Evolutionary conservation across 2,888 invertebrate species (phyloP).

Genomic region (Rhamphomyia laevipes): DNA sequence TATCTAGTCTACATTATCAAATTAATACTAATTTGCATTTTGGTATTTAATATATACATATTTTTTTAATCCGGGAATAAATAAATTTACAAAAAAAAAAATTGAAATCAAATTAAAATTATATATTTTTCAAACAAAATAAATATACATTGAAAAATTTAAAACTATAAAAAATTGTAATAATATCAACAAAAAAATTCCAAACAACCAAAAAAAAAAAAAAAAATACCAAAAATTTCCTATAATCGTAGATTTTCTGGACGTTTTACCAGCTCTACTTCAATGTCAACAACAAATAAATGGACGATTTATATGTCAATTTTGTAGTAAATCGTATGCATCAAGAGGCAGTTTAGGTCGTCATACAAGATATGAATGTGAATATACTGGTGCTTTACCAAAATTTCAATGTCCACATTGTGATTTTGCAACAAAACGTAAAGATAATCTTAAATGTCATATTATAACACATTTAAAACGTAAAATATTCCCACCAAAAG

Average conservation of each 20-base stretch:
- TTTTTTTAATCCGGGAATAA: not conserved
- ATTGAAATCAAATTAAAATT: not conserved
- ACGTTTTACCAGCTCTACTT: slow-evolving; percentile 7
- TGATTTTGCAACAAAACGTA: slow-evolving; percentile 54
- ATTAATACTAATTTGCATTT: not conserved
- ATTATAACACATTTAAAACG: slow-evolving; percentile 43
- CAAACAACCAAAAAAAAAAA: slow-evolving; percentile 1
- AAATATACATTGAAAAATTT: not conserved
- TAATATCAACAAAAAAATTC: not conserved
- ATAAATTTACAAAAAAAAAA: not conserved
- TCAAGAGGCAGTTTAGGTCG: slow-evolving; percentile 44
- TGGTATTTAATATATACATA: slow-evolving; percentile 1
- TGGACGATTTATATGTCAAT: slow-evolving; percentile 18
- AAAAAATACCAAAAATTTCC: not conserved
- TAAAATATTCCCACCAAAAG: slow-evolving; percentile 5
- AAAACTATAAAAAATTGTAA: slow-evolving; percentile 1
- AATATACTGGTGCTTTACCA: slow-evolving; percentile 58
- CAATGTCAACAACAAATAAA: slow-evolving; percentile 5
- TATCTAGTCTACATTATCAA: too few species aligned
- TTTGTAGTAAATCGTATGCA: slow-evolving; percentile 22
- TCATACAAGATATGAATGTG: slow-evolving; percentile 55
- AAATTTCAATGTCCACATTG: slow-evolving; percentile 59
- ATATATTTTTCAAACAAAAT: slow-evolving; percentile 4
- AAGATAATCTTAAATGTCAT: slow-evolving; percentile 56
- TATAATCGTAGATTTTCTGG: slow-evolving; percentile 5